Conservation (phyloP, 2,113 vertebrate species). For the Pluvianellus socialis region DNA sequence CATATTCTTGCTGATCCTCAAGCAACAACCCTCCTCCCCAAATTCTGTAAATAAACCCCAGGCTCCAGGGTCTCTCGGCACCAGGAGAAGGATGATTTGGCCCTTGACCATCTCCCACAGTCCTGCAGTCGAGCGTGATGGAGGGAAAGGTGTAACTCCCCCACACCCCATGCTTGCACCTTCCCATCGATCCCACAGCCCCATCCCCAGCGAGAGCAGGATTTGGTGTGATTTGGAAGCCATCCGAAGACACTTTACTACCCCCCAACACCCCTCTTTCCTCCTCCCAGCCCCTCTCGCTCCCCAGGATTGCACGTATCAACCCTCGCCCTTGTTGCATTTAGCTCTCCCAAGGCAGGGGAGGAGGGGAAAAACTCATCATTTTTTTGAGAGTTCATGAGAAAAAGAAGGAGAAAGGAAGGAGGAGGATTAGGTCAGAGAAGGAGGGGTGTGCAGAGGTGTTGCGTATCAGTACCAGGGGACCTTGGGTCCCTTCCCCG, state of each 20-base stretch:
- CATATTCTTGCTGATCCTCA: neutral
- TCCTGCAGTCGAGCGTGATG: fast-evolving
- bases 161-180: neutral
- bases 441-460: fast-evolving
- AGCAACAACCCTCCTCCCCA: neutral
- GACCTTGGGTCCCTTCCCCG: neutral
- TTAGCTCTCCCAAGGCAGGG: neutral
- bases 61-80: too few relatives aligned
- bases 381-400: neutral
- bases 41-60: neutral
- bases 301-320: fast-evolving
- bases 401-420: neutral
- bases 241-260: too few relatives aligned
- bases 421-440: neutral
- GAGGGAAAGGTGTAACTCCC: neutral
- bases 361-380: neutral
- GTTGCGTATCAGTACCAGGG: neutral
- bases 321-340: neutral
- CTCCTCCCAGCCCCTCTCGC: neutral
- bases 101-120: neutral
- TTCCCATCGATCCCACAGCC: neutral
- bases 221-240: neutral
- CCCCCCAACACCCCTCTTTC: neutral
- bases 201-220: neutral
- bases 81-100: neutral